These are phyloP conservation scores for Riparia riparia DNA, from an alignment of 2,113 vertebrate genomes.

Conservation along the genomic window DNA sequence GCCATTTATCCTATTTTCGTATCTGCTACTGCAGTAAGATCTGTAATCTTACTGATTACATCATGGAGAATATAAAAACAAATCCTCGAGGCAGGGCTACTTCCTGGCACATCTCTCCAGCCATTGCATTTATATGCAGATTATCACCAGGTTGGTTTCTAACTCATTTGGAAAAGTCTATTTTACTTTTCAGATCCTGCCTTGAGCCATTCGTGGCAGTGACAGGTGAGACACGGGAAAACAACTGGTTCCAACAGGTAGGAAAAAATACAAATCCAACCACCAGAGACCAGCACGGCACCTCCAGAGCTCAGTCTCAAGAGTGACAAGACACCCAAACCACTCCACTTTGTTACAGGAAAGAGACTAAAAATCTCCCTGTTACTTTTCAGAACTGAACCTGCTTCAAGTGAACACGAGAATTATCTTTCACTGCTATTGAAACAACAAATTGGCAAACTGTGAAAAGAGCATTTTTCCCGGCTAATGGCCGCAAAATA, in stretches of 20 bases:
- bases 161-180: background rate
- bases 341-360: background rate
- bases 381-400: background rate
- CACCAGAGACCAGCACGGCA: background rate
- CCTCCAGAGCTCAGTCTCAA: background rate
- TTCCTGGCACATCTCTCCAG: background rate
- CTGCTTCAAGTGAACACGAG: background rate
- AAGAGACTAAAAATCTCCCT: background rate
- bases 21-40: background rate
- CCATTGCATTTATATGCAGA: background rate
- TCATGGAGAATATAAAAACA: background rate
- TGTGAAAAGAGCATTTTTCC: background rate
- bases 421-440: background rate
- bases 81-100: background rate
- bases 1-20: background rate
- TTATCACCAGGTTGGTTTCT: background rate
- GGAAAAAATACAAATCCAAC: background rate
- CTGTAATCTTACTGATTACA: background rate
- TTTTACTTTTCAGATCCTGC: background rate
- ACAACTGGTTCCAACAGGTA: background rate
- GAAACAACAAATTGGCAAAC: background rate
- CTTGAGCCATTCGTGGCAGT: fast-evolving
- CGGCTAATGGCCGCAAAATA: background rate
- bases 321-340: background rate
- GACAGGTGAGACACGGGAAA: background rate